A percentile compares a stretch with the other conserved stretches of the same genome.
Conservation (phyloP, 2,888 invertebrate genomes). For the Xylophagus ater region DNA sequence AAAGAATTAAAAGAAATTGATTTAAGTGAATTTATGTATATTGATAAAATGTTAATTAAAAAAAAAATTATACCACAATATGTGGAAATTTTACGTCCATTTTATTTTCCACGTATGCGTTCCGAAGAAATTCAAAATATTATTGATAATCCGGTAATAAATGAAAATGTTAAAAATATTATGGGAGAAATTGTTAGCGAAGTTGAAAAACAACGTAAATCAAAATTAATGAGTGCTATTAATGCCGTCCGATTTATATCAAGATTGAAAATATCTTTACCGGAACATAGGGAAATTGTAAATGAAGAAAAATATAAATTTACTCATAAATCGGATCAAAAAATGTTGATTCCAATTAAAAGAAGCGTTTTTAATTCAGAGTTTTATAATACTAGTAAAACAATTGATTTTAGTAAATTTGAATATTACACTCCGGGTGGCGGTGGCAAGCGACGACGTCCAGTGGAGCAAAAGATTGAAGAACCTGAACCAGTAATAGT, state of each 20-base stretch:
- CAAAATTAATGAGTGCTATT: conserved; percentile 25
- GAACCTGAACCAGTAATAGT: too few species aligned
- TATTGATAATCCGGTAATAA: conserved; percentile 14
- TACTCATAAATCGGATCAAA: conserved; percentile 27
- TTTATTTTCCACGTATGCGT: conserved; percentile 43
- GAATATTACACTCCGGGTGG: too few species aligned
- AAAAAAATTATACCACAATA: conserved; percentile 52
- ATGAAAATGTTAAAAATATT: conserved; percentile 1
- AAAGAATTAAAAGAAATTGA: conserved; percentile 43
- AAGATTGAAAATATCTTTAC: conserved; percentile 18
- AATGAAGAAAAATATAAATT: conserved; percentile 25
- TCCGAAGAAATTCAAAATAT: conserved; percentile 27
- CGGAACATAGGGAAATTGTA: conserved; percentile 10
- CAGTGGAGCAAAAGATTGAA: too few species aligned
- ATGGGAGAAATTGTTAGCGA: not conserved
- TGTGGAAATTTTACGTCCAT: conserved; percentile 44
- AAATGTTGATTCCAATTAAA: conserved; percentile 30
- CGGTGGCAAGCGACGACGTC: too few species aligned
- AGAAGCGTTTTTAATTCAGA: conserved; percentile 28
- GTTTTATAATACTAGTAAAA: conserved; percentile 20
- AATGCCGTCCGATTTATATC: conserved; percentile 21
- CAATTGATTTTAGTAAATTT: not conserved
- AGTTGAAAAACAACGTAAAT: conserved; percentile 14
- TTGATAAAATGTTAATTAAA: conserved; percentile 54
- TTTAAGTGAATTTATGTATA: conserved; percentile 49